These are phyloP conservation scores for Alethe castanea DNA, from an alignment of 2,113 vertebrate genomes.

Conservation along the genomic window DNA sequence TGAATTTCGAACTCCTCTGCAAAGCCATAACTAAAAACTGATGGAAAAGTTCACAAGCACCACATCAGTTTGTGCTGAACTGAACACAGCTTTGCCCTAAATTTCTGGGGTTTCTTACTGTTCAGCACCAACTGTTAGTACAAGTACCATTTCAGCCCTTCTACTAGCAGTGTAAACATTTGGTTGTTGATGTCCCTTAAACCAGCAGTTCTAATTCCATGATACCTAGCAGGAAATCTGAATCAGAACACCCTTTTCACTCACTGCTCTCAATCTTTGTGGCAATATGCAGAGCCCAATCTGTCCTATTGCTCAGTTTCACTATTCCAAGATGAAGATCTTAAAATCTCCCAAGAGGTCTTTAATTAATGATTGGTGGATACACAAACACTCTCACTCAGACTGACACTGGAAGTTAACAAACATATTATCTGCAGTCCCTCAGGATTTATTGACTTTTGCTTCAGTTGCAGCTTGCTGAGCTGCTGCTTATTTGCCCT, in stretches of 20 bases:
- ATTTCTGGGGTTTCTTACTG: neutral
- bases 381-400: neutral
- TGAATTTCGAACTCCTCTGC: neutral
- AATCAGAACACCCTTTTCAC: constrained; percentile 25
- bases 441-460: constrained; percentile 7
- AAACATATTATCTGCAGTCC: constrained; percentile 25
- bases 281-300: constrained; percentile 21
- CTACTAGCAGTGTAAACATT: neutral
- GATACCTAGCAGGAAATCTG: neutral
- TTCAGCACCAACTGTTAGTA: neutral
- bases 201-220: neutral
- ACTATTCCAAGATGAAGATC: constrained; percentile 58
- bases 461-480: neutral
- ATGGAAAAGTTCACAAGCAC: neutral
- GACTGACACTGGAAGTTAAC: constrained; percentile 26
- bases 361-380: constrained; percentile 62
- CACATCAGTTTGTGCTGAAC: neutral
- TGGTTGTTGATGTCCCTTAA: neutral
- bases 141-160: neutral
- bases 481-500: neutral
- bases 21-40: neutral
- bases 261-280: neutral
- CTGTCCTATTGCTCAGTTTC: constrained; percentile 33
- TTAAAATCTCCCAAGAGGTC: constrained; percentile 42
- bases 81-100: neutral